These are phyloP conservation scores for Polyommatus iphigenia DNA, from an alignment of 2,888 invertebrate genomes.

Conservation along the genomic window DNA sequence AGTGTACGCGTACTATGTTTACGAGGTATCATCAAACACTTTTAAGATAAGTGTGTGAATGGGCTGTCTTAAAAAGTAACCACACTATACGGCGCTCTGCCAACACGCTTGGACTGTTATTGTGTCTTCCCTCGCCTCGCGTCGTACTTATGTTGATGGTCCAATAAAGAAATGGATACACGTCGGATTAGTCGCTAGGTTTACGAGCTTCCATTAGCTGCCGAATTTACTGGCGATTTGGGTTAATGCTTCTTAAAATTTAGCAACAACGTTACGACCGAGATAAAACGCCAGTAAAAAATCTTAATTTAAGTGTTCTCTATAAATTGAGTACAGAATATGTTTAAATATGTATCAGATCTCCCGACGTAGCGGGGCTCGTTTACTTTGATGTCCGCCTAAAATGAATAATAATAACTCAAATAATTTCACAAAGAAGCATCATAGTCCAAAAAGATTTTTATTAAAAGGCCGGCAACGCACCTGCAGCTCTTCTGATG, in stretches of 20 bases:
- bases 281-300: slow-evolving; percentile 13
- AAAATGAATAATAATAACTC: no score
- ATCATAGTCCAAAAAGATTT: not conserved
- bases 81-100: not conserved
- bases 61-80: not conserved
- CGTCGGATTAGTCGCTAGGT: slow-evolving; percentile 18
- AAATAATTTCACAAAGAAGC: not conserved
- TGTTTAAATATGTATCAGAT: not conserved
- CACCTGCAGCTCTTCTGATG: no score
- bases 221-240: slow-evolving; percentile 10
- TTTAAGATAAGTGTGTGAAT: not conserved
- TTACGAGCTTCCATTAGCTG: slow-evolving; percentile 19
- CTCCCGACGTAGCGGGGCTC: not conserved
- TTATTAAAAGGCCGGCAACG: no score
- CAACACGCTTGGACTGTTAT: not conserved
- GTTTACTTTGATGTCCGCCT: not conserved
- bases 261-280: slow-evolving; percentile 7
- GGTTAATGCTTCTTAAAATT: slow-evolving; percentile 24
- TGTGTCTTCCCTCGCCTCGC: not conserved
- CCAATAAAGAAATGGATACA: slow-evolving; percentile 1
- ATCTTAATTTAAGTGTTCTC: slow-evolving; percentile 11
- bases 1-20: not conserved
- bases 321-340: not conserved
- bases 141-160: not conserved
- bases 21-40: not conserved